Evolutionary conservation across 2,888 invertebrate genomes (phyloP).

Genomic region (Cerastis rubricosa): DNA sequence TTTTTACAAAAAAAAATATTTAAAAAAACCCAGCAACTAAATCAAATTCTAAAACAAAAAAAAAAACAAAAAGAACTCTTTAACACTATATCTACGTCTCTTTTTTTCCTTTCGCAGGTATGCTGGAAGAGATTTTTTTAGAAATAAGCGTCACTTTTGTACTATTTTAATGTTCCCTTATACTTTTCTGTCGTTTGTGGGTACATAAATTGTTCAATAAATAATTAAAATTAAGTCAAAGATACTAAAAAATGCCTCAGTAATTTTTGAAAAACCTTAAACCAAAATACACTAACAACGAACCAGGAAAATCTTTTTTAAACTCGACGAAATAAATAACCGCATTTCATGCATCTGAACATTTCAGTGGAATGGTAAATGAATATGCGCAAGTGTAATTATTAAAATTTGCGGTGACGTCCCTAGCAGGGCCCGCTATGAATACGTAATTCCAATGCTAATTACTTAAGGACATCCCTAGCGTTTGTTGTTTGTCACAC

Average conservation of each 20-base stretch:
- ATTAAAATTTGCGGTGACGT: constrained; percentile 56
- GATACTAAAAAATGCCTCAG: neutral
- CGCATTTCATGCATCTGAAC: constrained; percentile 32
- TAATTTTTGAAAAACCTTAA: neutral
- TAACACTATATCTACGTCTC: too few relatives aligned
- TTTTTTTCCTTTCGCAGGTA: too few relatives aligned
- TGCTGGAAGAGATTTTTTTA: too few relatives aligned
- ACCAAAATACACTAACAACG: neutral
- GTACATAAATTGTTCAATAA: too few relatives aligned
- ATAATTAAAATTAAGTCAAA: neutral
- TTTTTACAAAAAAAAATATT: too few relatives aligned
- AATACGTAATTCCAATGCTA: constrained; percentile 49
- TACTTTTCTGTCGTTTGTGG: too few relatives aligned
- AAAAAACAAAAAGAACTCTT: too few relatives aligned
- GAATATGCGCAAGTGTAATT: constrained; percentile 55
- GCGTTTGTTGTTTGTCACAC: constrained; percentile 16
- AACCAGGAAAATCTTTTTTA: neutral
- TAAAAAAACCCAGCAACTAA: too few relatives aligned
- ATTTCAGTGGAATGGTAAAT: constrained; percentile 31
- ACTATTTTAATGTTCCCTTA: too few relatives aligned
- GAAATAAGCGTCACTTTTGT: too few relatives aligned
- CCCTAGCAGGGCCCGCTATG: constrained; percentile 37
- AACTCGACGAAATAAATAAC: constrained; percentile 12
- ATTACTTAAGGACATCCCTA: constrained; percentile 38
- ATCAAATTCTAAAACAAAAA: too few relatives aligned